phyloP scores from a whole-genome alignment of 2,888 invertebrate species.

The Flexamia atlantica region DNA sequence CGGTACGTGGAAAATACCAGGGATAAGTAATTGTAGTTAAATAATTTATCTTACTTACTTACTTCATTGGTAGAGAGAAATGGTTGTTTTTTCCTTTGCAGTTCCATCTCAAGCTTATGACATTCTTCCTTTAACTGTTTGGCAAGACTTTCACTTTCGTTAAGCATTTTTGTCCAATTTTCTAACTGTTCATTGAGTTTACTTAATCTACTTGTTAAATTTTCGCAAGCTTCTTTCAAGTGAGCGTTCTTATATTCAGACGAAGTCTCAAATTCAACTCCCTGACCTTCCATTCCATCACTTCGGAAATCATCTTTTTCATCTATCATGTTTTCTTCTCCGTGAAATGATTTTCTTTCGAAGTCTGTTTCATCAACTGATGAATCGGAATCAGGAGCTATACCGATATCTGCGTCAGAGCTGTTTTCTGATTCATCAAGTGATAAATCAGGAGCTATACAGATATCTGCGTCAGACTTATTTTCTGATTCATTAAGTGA shows the following conservation, averaged over 20 bases:
- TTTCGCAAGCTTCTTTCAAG: conserved; percentile 11
- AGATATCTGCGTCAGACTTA: no score
- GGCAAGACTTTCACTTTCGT: neutral
- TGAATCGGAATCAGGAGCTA: no score
- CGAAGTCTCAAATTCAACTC: neutral
- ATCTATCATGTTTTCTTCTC: no score
- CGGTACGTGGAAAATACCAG: no score
- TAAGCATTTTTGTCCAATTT: neutral
- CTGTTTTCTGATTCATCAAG: no score
- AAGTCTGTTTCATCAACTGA: no score
- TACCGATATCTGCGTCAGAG: no score
- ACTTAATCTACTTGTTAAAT: neutral
- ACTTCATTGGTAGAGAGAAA: no score
- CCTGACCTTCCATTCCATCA: neutral
- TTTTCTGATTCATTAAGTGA: neutral
- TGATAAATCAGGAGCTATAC: no score
- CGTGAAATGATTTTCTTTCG: no score
- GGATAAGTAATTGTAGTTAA: no score
- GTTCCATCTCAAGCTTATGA: neutral
- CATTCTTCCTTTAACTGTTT: conserved; percentile 14
- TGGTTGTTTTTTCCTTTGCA: neutral
- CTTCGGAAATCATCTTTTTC: neutral
- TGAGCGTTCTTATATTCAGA: neutral
- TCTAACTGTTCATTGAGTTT: conserved; percentile 23
- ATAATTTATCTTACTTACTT: no score